Percentiles rank a stretch among this genome's conserved stretches.
phyloP scores from a whole-genome alignment of 1,140 invertebrate species.

The Euglossa dilemma region DNA sequence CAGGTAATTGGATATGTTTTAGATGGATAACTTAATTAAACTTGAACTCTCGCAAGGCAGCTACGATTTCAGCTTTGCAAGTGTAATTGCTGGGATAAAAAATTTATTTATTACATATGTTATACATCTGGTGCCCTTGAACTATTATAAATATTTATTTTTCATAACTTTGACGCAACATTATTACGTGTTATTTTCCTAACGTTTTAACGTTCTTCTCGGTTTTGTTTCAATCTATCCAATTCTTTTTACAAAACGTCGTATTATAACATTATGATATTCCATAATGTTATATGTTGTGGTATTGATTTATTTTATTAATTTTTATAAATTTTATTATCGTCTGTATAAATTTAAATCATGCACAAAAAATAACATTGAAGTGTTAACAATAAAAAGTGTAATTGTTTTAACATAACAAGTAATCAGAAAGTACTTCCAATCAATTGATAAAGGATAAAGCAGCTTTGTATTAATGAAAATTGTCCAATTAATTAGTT shows the following conservation, averaged over 20 bases:
- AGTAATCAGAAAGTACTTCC: background rate
- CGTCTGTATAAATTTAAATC: background rate
- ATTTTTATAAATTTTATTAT: background rate
- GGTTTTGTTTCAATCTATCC: constrained; percentile 1
- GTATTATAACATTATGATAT: background rate
- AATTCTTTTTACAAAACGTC: background rate
- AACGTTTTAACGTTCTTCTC: background rate
- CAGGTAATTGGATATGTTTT: background rate
- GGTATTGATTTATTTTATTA: background rate
- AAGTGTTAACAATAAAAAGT: background rate
- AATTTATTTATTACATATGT: background rate
- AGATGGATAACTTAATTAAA: constrained; percentile 1
- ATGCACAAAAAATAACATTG: background rate
- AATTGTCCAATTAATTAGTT: background rate
- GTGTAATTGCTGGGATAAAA: background rate
- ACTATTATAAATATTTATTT: constrained; percentile 10
- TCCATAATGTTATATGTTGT: background rate
- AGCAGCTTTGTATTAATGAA: background rate
- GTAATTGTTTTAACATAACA: background rate
- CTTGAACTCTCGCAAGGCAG: background rate
- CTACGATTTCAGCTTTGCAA: background rate
- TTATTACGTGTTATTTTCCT: background rate
- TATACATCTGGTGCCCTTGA: constrained; percentile 17
- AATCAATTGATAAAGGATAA: background rate
- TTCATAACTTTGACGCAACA: constrained; percentile 14